Evolutionary conservation across 2,113 vertebrate genomes (phyloP), one percentile per base, ranked within the genome.

Genomic region (Pantherophis guttatus): DNA sequence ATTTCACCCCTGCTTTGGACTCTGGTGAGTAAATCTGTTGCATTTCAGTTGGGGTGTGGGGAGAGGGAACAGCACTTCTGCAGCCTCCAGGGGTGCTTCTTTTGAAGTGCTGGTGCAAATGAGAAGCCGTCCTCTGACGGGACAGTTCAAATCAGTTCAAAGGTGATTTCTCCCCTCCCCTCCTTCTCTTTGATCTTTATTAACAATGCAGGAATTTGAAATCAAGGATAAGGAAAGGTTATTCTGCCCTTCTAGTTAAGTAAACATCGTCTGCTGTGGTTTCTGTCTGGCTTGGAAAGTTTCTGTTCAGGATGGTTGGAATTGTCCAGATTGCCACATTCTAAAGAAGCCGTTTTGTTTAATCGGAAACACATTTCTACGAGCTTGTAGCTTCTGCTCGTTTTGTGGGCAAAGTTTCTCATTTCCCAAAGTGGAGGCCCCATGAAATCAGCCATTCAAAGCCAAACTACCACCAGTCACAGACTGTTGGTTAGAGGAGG

Each of bases 191-290:
- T 75, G 54, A 59, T 54, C 85, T 88, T 3, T 0, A 0, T 0
- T 0, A 92, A 11, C 15, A 26, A 13, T 0, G 29, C 26, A 48
- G 75, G 24, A 33, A 26, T 55, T 85, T 57, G 23, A 58, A 55
- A 57, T 24, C 52, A n/a, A 90, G 55, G 55, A 85, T 85, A 52
- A 55, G 10, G n/a, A 91, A 90, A 59, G 7, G 48, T 52, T n/a
- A 21, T 48, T 12, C 33, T 0, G 0, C 5, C 15, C 29, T 90
- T 65, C 58, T 9, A 0, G 12, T 0, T 1, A 0, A 3, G 21
- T n/a, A 26, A 50, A 1, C 0, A 0, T 24, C 8, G 0, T 0
- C 70, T 39, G 81, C 23, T 59, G 70, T 62, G 55, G 52, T 0
- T 0, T 29, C 15, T 7, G 10, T 11, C 29, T 11, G 65, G 65